These are phyloP conservation scores for Lepidochitona cinerea DNA, from an alignment of 2,888 invertebrate species.

Conservation along the genomic window DNA sequence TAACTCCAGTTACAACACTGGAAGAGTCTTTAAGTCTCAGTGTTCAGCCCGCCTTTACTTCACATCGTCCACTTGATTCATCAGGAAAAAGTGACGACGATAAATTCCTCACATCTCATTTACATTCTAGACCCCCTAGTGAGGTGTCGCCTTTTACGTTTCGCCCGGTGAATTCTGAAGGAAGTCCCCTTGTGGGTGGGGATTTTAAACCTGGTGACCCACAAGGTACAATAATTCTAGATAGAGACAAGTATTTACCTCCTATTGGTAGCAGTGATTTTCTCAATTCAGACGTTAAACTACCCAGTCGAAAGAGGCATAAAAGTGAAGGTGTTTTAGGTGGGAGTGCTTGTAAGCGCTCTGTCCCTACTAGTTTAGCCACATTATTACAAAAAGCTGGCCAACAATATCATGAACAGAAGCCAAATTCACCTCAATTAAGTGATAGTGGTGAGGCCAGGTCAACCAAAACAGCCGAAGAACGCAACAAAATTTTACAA, in stretches of 20 bases:
- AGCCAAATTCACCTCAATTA: background rate
- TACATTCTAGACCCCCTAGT: background rate
- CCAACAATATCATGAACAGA: background rate
- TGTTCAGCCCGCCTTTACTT: background rate
- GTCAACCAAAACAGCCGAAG: background rate
- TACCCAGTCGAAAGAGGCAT: slow-evolving; percentile 25
- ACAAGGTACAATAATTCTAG: background rate
- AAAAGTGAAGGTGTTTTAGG: slow-evolving; percentile 25
- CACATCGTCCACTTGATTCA: background rate
- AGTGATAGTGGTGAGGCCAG: background rate
- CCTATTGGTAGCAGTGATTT: background rate
- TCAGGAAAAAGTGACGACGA: background rate
- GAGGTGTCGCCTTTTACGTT: background rate
- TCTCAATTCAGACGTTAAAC: background rate
- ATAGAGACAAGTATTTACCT: background rate
- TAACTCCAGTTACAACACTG: background rate
- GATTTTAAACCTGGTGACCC: background rate
- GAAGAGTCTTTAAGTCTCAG: background rate
- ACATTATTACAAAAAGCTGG: background rate
- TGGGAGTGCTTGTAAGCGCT: background rate
- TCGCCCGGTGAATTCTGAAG: background rate
- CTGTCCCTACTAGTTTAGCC: slow-evolving; percentile 7
- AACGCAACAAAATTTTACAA: slow-evolving; percentile 24
- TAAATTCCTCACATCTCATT: background rate
- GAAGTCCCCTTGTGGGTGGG: background rate